These are phyloP conservation scores for Nasonovia ribisnigri DNA, from an alignment of 2,888 invertebrate species.

Conservation along the genomic window DNA sequence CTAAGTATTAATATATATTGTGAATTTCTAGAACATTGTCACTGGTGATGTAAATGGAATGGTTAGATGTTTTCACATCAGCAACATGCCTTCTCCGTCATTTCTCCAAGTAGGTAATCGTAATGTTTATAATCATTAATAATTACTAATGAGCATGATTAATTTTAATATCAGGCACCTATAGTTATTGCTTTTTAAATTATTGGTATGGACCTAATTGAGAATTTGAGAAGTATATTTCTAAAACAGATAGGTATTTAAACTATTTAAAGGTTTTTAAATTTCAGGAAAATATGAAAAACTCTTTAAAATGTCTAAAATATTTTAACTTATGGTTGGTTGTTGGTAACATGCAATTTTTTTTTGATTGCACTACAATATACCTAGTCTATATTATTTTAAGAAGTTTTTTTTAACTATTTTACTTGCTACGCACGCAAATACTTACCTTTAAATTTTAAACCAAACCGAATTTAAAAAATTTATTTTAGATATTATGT, in stretches of 20 bases:
- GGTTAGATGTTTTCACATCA: conserved; percentile 51
- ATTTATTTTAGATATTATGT: too few relatives aligned
- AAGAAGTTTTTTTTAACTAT: too few relatives aligned
- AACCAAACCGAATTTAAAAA: too few relatives aligned
- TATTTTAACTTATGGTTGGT: not conserved
- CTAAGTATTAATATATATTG: not conserved
- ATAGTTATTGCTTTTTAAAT: too few relatives aligned
- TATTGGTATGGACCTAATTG: not conserved
- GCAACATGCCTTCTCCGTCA: conserved; percentile 34
- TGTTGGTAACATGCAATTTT: too few relatives aligned
- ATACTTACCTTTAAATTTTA: too few relatives aligned
- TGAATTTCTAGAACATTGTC: conserved; percentile 44
- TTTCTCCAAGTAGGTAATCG: conserved; percentile 40
- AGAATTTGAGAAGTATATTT: not conserved
- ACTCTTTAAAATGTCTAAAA: not conserved
- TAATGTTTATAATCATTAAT: not conserved
- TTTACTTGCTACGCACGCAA: too few relatives aligned
- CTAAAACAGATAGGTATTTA: not conserved
- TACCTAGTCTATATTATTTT: too few relatives aligned
- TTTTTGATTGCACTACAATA: too few relatives aligned
- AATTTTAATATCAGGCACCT: not conserved
- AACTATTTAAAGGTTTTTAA: not conserved
- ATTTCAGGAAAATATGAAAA: not conserved
- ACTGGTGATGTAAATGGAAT: conserved; percentile 38
- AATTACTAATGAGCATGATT: not conserved